phyloP scores from a whole-genome alignment of 1,140 invertebrate species.

The Eumaeus atala region DNA sequence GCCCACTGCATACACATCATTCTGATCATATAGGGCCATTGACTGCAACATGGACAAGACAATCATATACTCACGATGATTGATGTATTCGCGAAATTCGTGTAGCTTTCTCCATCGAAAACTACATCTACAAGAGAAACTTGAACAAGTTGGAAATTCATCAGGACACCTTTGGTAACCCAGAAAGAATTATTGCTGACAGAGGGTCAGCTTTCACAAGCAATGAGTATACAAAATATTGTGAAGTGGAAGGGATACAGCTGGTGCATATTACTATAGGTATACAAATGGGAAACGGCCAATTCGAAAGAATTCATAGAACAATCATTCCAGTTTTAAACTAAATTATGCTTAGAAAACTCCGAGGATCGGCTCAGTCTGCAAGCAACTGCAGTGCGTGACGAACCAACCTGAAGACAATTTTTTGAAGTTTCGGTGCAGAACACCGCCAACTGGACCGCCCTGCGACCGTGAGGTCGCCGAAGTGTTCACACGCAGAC shows the following conservation, averaged over 20 bases:
- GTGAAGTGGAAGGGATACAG: constrained; percentile 19
- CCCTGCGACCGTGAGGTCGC: too few species aligned
- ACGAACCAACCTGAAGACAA: too few species aligned
- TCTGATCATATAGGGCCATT: too few species aligned
- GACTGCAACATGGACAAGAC: constrained; percentile 33
- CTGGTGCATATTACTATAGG: constrained; percentile 24
- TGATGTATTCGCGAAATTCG: constrained; percentile 58
- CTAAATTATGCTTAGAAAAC: too few species aligned
- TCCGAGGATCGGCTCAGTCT: too few species aligned
- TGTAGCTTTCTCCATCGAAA: constrained; percentile 44
- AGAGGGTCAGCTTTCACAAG: constrained; percentile 27
- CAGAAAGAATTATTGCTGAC: constrained; percentile 25
- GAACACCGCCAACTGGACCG: too few species aligned
- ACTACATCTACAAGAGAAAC: constrained; percentile 30
- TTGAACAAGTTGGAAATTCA: constrained; percentile 30
- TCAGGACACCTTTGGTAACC: constrained; percentile 31
- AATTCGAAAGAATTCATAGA: constrained; percentile 29
- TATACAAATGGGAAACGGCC: constrained; percentile 28
- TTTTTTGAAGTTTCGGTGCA: too few species aligned
- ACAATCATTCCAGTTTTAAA: constrained; percentile 18
- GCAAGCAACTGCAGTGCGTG: too few species aligned
- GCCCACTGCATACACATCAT: too few species aligned
- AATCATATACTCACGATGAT: constrained; percentile 51
- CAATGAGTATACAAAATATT: constrained; percentile 24
- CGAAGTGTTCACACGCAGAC: too few species aligned